phyloP scores from a whole-genome alignment of 2,888 invertebrate species.

The Willowsia nigromaculata region DNA sequence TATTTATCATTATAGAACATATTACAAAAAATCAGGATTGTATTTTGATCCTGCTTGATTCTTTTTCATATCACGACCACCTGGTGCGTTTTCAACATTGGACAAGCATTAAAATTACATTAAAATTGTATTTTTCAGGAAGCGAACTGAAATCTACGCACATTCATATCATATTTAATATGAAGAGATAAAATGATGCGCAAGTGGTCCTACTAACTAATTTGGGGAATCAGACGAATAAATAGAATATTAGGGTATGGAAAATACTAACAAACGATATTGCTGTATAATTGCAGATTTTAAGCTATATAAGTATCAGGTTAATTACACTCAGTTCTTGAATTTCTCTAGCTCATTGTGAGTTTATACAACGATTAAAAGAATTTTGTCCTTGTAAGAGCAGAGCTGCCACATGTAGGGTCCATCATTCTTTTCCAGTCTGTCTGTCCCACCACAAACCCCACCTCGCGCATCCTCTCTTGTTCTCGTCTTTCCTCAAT shows the following conservation, averaged over 20 bases:
- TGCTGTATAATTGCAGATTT: background rate
- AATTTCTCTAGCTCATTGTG: background rate
- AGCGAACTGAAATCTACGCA: too few species aligned
- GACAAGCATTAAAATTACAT: too few species aligned
- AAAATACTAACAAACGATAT: background rate
- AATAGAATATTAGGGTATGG: background rate
- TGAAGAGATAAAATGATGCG: too few species aligned
- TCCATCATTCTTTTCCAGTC: conserved; percentile 98
- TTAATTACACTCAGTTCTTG: conserved; percentile 19
- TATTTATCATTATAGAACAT: background rate
- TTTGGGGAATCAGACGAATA: too few species aligned
- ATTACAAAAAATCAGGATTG: background rate
- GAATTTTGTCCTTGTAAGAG: conserved; percentile 96
- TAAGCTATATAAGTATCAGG: conserved; percentile 13
- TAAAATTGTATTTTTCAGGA: too few species aligned
- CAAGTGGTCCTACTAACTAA: too few species aligned
- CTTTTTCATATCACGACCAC: background rate
- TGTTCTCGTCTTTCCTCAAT: conserved; percentile 95
- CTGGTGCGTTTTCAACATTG: background rate
- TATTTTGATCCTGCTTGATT: background rate
- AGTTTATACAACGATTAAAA: conserved; percentile 83
- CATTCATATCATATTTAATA: too few species aligned
- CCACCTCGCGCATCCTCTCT: conserved; percentile 95
- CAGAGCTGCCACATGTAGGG: conserved; percentile 91
- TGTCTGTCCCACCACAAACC: conserved; percentile 98